Evolutionary conservation across 2,888 invertebrate species (phyloP).

Genomic region (Camptogramma bilineatum): DNA sequence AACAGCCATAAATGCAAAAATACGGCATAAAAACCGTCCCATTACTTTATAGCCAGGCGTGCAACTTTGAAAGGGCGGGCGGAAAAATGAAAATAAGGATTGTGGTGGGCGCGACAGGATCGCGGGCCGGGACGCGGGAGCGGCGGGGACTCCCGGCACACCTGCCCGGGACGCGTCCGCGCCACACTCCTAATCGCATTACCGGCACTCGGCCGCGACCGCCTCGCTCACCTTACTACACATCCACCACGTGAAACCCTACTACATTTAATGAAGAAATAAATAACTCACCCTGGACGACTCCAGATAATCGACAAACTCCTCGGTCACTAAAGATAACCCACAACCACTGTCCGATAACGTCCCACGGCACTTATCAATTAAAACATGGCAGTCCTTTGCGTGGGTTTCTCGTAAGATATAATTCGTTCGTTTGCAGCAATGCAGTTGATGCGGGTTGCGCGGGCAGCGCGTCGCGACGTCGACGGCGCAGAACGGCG

Average conservation of each 20-base stretch:
- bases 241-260: constrained; percentile 43
- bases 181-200: constrained; percentile 53
- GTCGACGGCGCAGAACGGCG: constrained; percentile 79
- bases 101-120: constrained; percentile 47
- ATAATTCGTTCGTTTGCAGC: constrained; percentile 56
- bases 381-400: constrained; percentile 66
- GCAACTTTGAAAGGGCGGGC: constrained; percentile 50
- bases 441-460: constrained; percentile 52
- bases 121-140: constrained; percentile 35
- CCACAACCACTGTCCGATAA: constrained; percentile 56
- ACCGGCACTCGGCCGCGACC: constrained; percentile 62
- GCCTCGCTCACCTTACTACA: constrained; percentile 65
- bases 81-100: constrained; percentile 57
- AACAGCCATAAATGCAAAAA: constrained; percentile 31
- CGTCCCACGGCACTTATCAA: constrained; percentile 58
- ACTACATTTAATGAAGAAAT: constrained; percentile 14
- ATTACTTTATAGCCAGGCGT: constrained; percentile 27
- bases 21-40: constrained; percentile 24
- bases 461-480: constrained; percentile 81
- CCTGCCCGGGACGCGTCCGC: constrained; percentile 35
- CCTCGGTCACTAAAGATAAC: constrained; percentile 51
- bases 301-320: constrained; percentile 33
- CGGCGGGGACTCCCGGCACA: constrained; percentile 22
- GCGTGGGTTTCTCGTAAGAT: constrained; percentile 59
- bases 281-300: constrained; percentile 42